Evolutionary conservation across 2,888 invertebrate species (phyloP).

Genomic region (Cephus rjabovi): DNA sequence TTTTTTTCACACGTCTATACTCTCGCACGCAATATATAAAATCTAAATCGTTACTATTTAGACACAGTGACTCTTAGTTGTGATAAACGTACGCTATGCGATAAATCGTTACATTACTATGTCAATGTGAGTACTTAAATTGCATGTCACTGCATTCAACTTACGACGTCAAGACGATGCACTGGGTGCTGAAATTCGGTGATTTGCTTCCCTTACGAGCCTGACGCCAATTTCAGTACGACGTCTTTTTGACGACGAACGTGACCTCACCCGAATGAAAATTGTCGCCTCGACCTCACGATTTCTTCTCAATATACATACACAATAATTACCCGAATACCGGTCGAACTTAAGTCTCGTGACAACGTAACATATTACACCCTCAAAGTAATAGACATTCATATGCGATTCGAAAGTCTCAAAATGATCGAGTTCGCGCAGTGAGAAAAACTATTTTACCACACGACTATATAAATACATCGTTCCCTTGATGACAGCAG

Average conservation of each 20-base stretch:
- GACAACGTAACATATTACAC: not conserved
- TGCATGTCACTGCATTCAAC: slow-evolving; percentile 18
- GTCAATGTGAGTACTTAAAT: slow-evolving; percentile 21
- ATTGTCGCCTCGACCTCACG: not conserved
- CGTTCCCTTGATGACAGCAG: not conserved
- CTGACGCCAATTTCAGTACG: not conserved
- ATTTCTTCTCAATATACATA: not conserved
- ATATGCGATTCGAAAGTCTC: not conserved
- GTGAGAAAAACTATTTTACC: not conserved
- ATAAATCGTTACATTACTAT: slow-evolving; percentile 19
- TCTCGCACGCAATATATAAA: slow-evolving; percentile 59
- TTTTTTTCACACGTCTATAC: slow-evolving; percentile 48
- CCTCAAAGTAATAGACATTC: not conserved
- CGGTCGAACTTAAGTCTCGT: not conserved
- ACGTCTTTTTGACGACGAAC: not conserved
- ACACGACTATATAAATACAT: not conserved
- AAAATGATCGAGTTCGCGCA: not conserved
- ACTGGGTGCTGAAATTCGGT: slow-evolving; percentile 15
- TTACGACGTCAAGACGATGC: slow-evolving; percentile 16
- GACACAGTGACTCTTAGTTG: slow-evolving; percentile 59
- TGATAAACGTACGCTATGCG: slow-evolving; percentile 52
- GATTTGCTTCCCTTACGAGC: not conserved
- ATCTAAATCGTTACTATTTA: slow-evolving; percentile 63
- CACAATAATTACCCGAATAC: not conserved
- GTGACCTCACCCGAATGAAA: not conserved